phyloP scores from a whole-genome alignment of 2,113 vertebrate species.

The Mobula hypostoma region DNA sequence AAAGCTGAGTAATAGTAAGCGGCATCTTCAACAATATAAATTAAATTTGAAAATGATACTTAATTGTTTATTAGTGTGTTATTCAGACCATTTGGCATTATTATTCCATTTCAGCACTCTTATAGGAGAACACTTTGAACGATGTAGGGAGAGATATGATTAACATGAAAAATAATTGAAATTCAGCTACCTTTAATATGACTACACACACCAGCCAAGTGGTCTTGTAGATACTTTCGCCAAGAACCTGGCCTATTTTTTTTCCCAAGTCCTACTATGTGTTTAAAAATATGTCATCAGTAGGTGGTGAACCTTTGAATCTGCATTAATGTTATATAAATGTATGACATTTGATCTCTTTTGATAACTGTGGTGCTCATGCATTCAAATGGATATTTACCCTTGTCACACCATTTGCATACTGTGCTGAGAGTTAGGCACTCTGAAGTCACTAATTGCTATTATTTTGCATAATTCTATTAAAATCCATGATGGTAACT shows the following conservation, averaged over 20 bases:
- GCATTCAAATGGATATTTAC: not conserved
- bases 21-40: not conserved
- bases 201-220: not conserved
- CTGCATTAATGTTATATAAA: not conserved
- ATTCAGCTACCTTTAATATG: not conserved
- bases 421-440: constrained; percentile 17
- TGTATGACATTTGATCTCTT: not conserved
- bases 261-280: not conserved
- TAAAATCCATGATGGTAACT: not conserved
- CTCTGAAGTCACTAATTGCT: not conserved
- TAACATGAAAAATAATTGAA: not conserved
- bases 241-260: not conserved
- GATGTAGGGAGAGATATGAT: not conserved
- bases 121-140: not conserved
- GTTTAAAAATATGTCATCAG: not conserved
- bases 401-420: constrained; percentile 13
- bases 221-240: not conserved
- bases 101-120: not conserved
- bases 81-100: not conserved
- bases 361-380: not conserved
- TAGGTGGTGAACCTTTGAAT: not conserved
- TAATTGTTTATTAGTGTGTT: not conserved
- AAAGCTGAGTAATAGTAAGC: not conserved
- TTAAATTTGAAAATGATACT: not conserved
- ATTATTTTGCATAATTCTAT: not conserved